These are phyloP conservation scores for Poeciliopsis gracilis DNA, from an alignment of 2,797 vertebrate species.

Conservation along the genomic window DNA sequence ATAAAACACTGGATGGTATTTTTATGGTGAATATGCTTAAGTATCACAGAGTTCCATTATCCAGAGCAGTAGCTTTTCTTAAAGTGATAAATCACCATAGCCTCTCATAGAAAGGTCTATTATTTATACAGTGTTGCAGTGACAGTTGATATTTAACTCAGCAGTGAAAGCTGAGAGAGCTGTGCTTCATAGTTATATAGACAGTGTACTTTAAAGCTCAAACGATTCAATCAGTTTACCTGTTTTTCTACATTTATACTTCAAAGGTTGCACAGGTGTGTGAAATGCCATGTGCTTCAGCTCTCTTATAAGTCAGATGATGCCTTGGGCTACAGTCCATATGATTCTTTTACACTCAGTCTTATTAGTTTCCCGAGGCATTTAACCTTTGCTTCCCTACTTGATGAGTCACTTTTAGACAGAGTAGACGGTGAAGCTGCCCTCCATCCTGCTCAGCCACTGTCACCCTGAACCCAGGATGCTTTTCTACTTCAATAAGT, in stretches of 20 bases:
- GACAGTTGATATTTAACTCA: constrained; percentile 30
- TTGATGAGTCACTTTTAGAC: constrained; percentile 42
- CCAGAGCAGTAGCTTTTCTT: not conserved
- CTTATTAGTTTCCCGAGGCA: constrained; percentile 70
- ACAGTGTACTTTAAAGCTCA: not conserved
- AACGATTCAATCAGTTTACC: constrained; percentile 20
- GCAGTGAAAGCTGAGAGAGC: constrained; percentile 5
- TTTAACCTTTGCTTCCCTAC: constrained; percentile 61
- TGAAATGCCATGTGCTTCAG: constrained; percentile 35
- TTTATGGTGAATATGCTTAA: not conserved
- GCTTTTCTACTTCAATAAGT: constrained; percentile 64
- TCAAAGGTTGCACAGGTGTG: constrained; percentile 41
- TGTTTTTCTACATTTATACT: constrained; percentile 37
- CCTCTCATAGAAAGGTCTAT: constrained; percentile 3
- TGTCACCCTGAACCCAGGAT: constrained; percentile 50
- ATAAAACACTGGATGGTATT: not conserved
- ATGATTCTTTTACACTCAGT: constrained; percentile 56
- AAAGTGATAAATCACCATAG: constrained; percentile 2
- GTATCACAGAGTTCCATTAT: not conserved
- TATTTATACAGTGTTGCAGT: not conserved
- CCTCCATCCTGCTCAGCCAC: constrained; percentile 17
- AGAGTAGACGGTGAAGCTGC: constrained; percentile 41
- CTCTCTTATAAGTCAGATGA: constrained; percentile 63
- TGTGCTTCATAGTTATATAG: not conserved
- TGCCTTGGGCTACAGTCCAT: constrained; percentile 54